phyloP scores from a whole-genome alignment of 2,797 vertebrate genomes.

The Artibeus jamaicensis region DNA sequence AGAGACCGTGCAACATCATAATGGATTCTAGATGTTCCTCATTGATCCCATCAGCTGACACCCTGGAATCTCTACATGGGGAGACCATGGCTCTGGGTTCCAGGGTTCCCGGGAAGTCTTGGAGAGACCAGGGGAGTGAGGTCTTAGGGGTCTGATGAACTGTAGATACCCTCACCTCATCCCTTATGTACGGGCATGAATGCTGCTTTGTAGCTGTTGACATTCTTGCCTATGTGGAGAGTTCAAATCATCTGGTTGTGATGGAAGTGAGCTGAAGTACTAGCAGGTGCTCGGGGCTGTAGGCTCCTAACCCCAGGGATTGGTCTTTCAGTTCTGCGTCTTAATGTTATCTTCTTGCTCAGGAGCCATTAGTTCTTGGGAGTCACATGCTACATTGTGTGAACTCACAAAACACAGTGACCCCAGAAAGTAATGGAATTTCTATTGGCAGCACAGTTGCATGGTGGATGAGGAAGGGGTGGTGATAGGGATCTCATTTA shows the following conservation, averaged over 20 bases:
- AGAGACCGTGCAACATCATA: not conserved
- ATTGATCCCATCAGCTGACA: not conserved
- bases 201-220: not conserved
- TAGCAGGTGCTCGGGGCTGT: not conserved
- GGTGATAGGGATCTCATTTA: not conserved
- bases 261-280: not conserved
- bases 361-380: not conserved
- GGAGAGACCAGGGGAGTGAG: not conserved
- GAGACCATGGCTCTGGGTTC: not conserved
- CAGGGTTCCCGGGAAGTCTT: not conserved
- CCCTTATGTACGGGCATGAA: not conserved
- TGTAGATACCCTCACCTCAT: not conserved
- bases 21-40: not conserved
- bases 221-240: not conserved
- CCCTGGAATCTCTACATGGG: not conserved
- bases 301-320: not conserved
- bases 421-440: not conserved
- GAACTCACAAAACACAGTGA: not conserved
- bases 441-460: not conserved
- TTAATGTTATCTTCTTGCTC: not conserved
- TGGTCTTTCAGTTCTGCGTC: not conserved
- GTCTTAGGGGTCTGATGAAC: not conserved
- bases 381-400: not conserved
- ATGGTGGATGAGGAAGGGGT: not conserved
- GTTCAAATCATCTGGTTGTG: not conserved